These are phyloP conservation scores for Nomada goodeniana DNA, from an alignment of 2,888 invertebrate genomes.

Conservation along the genomic window DNA sequence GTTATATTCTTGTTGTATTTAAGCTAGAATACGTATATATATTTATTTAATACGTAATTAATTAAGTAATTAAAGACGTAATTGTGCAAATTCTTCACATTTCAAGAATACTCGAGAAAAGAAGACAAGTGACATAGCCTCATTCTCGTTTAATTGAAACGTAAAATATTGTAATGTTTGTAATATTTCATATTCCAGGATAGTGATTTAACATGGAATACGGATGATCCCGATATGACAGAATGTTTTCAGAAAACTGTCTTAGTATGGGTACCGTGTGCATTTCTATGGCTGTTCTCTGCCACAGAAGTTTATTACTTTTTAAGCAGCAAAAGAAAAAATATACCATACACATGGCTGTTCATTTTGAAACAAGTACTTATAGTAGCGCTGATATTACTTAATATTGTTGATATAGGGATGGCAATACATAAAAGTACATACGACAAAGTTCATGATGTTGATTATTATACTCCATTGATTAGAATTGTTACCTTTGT, in stretches of 20 bases:
- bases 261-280: constrained; percentile 95
- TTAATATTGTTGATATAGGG: constrained; percentile 89
- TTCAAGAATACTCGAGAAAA: too few relatives aligned
- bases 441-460: constrained; percentile 86
- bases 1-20: background rate
- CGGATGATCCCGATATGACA: constrained; percentile 93
- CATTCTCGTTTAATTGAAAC: background rate
- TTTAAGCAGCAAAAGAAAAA: constrained; percentile 90
- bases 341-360: constrained; percentile 90
- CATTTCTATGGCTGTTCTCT: constrained; percentile 92
- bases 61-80: background rate
- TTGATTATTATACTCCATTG: constrained; percentile 91
- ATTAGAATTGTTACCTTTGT: constrained; percentile 93
- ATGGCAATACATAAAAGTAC: constrained; percentile 87
- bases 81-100: too few relatives aligned
- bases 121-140: background rate
- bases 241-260: constrained; percentile 96
- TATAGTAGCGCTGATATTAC: constrained; percentile 88
- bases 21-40: background rate
- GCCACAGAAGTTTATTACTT: constrained; percentile 91
- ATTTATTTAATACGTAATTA: constrained; percentile 6
- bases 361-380: constrained; percentile 89
- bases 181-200: constrained; percentile 87
- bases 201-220: constrained; percentile 90
- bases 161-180: too few relatives aligned